Base-by-base conservation (phyloP, 2,797 vertebrate genomes). In the Moxostoma hubbsi region DNA sequence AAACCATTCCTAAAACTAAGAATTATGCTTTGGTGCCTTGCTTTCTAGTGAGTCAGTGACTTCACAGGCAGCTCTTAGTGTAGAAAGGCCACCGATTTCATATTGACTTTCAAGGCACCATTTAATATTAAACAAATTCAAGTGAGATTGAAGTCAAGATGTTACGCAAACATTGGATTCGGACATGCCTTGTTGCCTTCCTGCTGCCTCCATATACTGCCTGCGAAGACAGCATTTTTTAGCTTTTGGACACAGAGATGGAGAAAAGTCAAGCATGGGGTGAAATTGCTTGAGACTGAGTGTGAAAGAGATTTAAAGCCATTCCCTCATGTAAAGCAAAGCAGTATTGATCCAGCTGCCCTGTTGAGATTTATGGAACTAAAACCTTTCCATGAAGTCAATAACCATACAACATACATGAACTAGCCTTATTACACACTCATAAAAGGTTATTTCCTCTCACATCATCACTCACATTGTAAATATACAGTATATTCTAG, bases 361-460 rank as follows among this genome's bases (percentile, higher is more conserved):
- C 18, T 1, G 64, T n/a, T 5, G 36, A 79, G 73, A 81, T 76
- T 75, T 73, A 73, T 73, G 53, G 70, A 46, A 81, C 79, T 63
- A 1, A 16, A 73, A 54, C 62, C 51, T 81, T 73, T 13, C 36
- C 1, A 10, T 64, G 50, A 73, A 57, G 58, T 77, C 72, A 80
- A 77, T 80, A 82, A 71, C 74, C 66, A 78, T 64, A 18, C 72
- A 73, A 79, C 78, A 83, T 79, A 68, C 68, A 73, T 81, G 75
- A 83, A 73, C 55, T 47, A 51, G 74, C 54, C 11, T 59, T 80
- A 67, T 57, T 67, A 13, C 10, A 16, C 55, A 47, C 72, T 65
- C 50, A 63, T 75, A 66, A 76, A 76, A 72, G 46, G 12, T 15
- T 61, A 45, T 53, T 78, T 64, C 75, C 69, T 65, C 70, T 85